Percentiles rank a stretch among this genome's conserved stretches.
Evolutionary conservation across 2,113 vertebrate genomes (phyloP).

Genomic region (Pleuronectes platessa): DNA sequence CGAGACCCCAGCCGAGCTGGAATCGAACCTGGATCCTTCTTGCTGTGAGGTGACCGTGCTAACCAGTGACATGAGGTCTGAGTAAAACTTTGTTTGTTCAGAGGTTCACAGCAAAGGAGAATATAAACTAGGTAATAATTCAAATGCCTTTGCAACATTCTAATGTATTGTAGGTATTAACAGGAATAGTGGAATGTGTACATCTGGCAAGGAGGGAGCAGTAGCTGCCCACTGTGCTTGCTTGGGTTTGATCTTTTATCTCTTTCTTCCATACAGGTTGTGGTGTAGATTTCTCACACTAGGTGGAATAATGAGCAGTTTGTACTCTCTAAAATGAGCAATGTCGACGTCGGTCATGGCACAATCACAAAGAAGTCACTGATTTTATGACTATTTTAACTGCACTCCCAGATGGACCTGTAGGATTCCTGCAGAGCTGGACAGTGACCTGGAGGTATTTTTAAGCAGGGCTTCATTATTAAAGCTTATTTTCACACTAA

Average conservation of each 20-base stretch:
- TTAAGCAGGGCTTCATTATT: background rate
- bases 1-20: too few relatives aligned
- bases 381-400: constrained; percentile 38
- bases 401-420: constrained; percentile 23
- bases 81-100: background rate
- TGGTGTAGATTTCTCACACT: constrained; percentile 2
- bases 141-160: too few relatives aligned
- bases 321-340: background rate
- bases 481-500: constrained; percentile 23
- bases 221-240: background rate
- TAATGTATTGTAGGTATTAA: background rate
- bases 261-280: background rate
- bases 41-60: too few relatives aligned
- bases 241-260: background rate
- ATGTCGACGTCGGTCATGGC: constrained; percentile 1
- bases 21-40: too few relatives aligned
- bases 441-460: background rate
- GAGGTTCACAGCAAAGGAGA: too few relatives aligned
- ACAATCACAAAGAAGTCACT: constrained; percentile 9
- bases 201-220: background rate
- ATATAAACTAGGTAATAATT: too few relatives aligned
- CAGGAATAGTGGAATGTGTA: background rate
- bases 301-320: constrained; percentile 23
- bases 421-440: constrained; percentile 27
- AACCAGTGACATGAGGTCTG: too few relatives aligned